Conservation (phyloP, 2,797 vertebrate genomes). For the Telmatherina bonti region DNA sequence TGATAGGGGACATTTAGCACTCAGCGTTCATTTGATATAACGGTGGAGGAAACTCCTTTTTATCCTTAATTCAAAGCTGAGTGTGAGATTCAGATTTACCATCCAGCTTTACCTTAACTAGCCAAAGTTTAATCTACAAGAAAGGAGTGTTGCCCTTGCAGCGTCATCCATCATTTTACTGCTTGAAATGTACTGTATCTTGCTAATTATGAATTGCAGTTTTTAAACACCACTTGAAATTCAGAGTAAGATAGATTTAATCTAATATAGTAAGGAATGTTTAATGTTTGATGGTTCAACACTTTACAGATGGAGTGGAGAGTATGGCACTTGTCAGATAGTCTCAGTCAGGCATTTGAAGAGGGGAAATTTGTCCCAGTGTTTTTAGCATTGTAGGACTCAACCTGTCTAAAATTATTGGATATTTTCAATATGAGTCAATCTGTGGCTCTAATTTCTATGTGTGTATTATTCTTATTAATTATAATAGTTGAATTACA, state of each 20-base stretch:
- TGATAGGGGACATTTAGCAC: slow-evolving; percentile 48
- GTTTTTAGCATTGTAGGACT: no score
- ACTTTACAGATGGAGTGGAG: neutral
- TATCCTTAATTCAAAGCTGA: slow-evolving; percentile 27
- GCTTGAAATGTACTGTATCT: no score
- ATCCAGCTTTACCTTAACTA: slow-evolving; percentile 13
- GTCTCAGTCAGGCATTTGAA: no score
- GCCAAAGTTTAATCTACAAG: slow-evolving; percentile 2
- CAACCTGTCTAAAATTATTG: no score
- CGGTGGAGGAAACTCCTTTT: slow-evolving; percentile 49
- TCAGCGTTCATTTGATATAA: slow-evolving; percentile 43
- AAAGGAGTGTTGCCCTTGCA: no score
- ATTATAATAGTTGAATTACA: no score
- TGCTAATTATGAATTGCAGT: no score
- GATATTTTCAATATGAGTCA: no score
- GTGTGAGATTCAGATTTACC: slow-evolving; percentile 26
- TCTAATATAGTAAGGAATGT: neutral
- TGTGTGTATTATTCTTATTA: no score
- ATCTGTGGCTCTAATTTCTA: no score
- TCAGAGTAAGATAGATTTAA: neutral
- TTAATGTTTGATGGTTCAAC: neutral
- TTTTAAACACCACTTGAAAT: neutral
- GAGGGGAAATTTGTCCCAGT: neutral
- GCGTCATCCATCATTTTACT: no score
- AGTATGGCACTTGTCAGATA: no score